Evolutionary conservation across 1,140 invertebrate species (phyloP).

Genomic region (Psix sp.): DNA sequence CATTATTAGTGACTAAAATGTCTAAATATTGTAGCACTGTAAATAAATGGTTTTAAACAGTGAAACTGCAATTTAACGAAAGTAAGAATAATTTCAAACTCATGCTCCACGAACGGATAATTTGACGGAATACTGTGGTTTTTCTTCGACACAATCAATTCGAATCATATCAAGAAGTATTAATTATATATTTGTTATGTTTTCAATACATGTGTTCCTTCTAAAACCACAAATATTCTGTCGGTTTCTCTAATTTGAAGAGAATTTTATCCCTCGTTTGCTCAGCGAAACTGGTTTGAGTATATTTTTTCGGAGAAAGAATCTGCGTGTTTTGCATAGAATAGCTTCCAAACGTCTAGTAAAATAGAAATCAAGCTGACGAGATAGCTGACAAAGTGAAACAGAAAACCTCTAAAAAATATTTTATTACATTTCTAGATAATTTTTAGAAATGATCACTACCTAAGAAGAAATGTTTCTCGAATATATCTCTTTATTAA

Average conservation of each 20-base stretch:
- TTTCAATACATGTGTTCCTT: too few species aligned
- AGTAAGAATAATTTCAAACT: too few species aligned
- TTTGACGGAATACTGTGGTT: too few species aligned
- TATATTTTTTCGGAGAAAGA: slow-evolving; percentile 23
- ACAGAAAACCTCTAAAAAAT: slow-evolving; percentile 24
- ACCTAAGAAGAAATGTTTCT: slow-evolving; percentile 7
- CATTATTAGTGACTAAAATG: too few species aligned
- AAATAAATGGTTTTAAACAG: too few species aligned
- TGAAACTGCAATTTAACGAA: too few species aligned
- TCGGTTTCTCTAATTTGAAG: slow-evolving; percentile 13
- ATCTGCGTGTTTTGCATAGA: slow-evolving; percentile 47
- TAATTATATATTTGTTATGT: too few species aligned
- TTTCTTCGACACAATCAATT: too few species aligned
- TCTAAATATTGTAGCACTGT: too few species aligned
- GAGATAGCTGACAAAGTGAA: slow-evolving; percentile 25
- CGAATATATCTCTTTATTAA: too few species aligned
- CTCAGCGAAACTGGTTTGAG: slow-evolving; percentile 38
- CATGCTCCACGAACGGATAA: too few species aligned
- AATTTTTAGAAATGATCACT: slow-evolving; percentile 25
- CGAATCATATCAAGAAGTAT: too few species aligned
- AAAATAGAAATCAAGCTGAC: slow-evolving; percentile 39
- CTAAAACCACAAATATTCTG: background rate
- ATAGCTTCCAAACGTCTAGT: slow-evolving; percentile 45
- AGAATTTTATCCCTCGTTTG: slow-evolving; percentile 30
- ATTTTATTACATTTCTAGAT: slow-evolving; percentile 24